Base-by-base conservation (phyloP, 2,888 invertebrate genomes). In the Hydroisotoma schaefferi region DNA sequence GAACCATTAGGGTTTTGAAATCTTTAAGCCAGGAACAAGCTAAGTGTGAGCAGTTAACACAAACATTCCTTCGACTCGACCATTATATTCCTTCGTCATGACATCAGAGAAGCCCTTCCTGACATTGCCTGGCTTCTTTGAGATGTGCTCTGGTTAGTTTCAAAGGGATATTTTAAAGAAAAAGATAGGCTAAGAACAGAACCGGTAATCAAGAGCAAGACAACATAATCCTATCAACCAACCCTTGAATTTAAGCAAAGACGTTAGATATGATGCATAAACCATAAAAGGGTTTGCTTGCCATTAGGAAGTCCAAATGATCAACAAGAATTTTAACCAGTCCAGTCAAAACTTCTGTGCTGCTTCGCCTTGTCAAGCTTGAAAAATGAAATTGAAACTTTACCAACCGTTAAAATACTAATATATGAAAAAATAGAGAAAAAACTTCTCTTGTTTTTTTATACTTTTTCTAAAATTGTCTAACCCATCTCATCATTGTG, bases 1-100 rank as follows among this genome's bases (percentile, higher is more conserved):
- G 58, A 57, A 15, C 51, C 51, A 57, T 57, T 57, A 57, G 33
- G 20, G 20, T 48, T 27, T 10, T 49, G 28, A 49, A 27, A 52
- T 20, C 38, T 52, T 40, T 40, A 40, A 15, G 40, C 15, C 49
- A 48, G 38, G 38, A 53, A n/a, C 57, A 51, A 53, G 47, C 10
- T 12, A 49, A 25, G 61, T 57, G 61, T 57, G 61, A 57, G 57
- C 28, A 51, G 52, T 56, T 56, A 61, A 56, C 60, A 61, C 52
- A 47, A 38, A 48, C 52, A n/a, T n/a, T n/a, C n/a, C n/a, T n/a
- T n/a, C n/a, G n/a, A n/a, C n/a, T n/a, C n/a, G n/a, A n/a, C n/a
- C n/a, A n/a, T n/a, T n/a, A n/a, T n/a, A n/a, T n/a, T n/a, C n/a
- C n/a, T n/a, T n/a, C n/a, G n/a, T n/a, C n/a, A n/a, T n/a, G n/a